Evolutionary conservation across 2,113 vertebrate species (phyloP), one percentile per base, ranked within the genome.

Genomic region (Caretta caretta): DNA sequence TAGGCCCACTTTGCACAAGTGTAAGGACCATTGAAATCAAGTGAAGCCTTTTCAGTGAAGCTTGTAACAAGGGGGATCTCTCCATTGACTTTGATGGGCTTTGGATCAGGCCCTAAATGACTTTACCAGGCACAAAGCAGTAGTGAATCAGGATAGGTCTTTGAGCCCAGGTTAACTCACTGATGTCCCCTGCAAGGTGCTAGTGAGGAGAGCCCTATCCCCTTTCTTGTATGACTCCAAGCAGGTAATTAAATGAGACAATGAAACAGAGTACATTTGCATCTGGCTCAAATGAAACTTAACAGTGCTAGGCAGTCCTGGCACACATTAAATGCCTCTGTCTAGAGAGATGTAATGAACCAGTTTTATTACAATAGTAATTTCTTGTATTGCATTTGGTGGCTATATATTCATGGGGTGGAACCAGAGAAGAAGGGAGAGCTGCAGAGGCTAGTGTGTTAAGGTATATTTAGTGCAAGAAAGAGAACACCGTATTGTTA

Each of bases 271-370:
- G 51, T 96, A 92, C 89, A 84, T 83, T 94, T 96, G 97, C 96
- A 89, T 97, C 96, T 97, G 94, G 90, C 97, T 98, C 90, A 7
- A 86, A 90, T 93, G 93, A 91, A 95, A 93, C 94, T 90, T 57
- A 49, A 49, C 75, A 57, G 92, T 91, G 5, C 92, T 35, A 91
- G 91, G 97, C 96, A 96, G 93, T 86, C 51, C 84, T 0, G 3
- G 57, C 84, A 97, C 98, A 98, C 97, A 93, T 98, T 98, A 97
- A 98, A 94, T 2, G 53, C 89, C 88, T 95, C 96, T 80, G 92
- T 46, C 93, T 95, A 93, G 94, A 92, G 90, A 96, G 94, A 72
- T 84, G 97, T 92, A 97, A 98, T 93, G 96, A 97, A 95, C 97
- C 51, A 1, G 31, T 96, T 97, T 98, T 96, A 97, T 97, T 97